A percentile compares a stretch with the other conserved stretches of the same genome.
Conservation (phyloP, 2,113 vertebrate genomes). For the Polypterus bichir region DNA sequence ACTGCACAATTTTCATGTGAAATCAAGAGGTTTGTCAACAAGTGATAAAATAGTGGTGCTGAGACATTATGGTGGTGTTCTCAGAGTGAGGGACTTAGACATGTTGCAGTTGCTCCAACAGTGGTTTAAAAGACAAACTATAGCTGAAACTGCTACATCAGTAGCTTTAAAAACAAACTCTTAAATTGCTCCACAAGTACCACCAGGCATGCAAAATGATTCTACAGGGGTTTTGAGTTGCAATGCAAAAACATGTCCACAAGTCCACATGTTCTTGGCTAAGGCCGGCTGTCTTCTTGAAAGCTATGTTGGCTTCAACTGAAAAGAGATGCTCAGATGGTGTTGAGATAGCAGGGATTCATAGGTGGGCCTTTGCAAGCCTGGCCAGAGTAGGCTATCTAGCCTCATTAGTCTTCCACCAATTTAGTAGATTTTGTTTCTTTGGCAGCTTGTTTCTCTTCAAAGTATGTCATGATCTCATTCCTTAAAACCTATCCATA, state of each 20-base stretch:
- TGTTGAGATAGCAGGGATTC: conserved; percentile 19
- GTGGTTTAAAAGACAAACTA: no score
- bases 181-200: no score
- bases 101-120: no score
- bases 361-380: conserved; percentile 11
- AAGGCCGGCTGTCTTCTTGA: conserved; percentile 10
- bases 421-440: conserved; percentile 13
- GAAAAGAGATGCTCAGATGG: conserved; percentile 17
- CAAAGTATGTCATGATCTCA: conserved; percentile 12
- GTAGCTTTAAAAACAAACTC: no score
- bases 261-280: conserved; percentile 10
- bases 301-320: conserved; percentile 14
- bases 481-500: conserved; percentile 1
- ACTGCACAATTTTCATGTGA: no score
- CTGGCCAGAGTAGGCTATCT: conserved; percentile 6
- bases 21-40: no score
- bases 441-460: conserved; percentile 3
- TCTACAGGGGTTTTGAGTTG: not conserved
- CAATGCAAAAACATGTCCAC: conserved; percentile 7
- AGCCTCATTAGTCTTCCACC: conserved; percentile 8
- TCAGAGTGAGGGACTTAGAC: no score
- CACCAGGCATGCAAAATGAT: no score
- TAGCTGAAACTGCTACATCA: no score
- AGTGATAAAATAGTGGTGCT: no score
- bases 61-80: no score